Base-by-base conservation (phyloP, 2,113 vertebrate genomes). In the Nyctibius bracteatus region DNA sequence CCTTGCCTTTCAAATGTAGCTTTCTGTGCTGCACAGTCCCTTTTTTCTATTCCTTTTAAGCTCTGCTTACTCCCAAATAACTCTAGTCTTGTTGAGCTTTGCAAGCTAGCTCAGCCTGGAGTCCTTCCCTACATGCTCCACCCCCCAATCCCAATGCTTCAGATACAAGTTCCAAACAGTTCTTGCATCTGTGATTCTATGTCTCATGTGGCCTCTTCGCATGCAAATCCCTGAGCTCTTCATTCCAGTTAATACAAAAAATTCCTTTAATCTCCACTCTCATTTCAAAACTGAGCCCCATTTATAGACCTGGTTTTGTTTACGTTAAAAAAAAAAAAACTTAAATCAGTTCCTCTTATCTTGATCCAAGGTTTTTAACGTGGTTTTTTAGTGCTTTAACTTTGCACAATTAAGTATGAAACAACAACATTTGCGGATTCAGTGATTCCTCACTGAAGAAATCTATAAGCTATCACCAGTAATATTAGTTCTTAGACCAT, bases 151-250 rank as follows among this genome's bases (percentile, higher is more conserved):
- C 83, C 92, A 92, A 74, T 44, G 59, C 51, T 86, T 78, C 91
- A 89, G 61, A 95, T 37, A 70, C 5, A 94, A 89, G 68, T 72
- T 94, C 95, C 92, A 96, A 94, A 86, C 28, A 71, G 44, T 44
- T 96, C 57, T 95, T 78, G 24, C 86, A 94, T 94, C 91, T 96
- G 75, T 63, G 51, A 84, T 89, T 94, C 33, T 44, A 23, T 4
- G 8, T 84, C 94, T 95, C 89, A 43, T 74, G 82, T 78, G 95
- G 89, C 83, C 88, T 90, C 74, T 88, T 94, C 74, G 86, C 80
- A 91, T 33, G 63, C 67, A 95, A 91, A 95, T 78, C 68, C 83
- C 35, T 35, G 27, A 84, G 83, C 43, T 86, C 63, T 92, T 94
- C 73, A 63, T 89, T 94, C 72, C 77, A 94, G 59, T 84, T 74